phyloP scores from a whole-genome alignment of 2,888 invertebrate genomes.

The Trisateles emortualis region DNA sequence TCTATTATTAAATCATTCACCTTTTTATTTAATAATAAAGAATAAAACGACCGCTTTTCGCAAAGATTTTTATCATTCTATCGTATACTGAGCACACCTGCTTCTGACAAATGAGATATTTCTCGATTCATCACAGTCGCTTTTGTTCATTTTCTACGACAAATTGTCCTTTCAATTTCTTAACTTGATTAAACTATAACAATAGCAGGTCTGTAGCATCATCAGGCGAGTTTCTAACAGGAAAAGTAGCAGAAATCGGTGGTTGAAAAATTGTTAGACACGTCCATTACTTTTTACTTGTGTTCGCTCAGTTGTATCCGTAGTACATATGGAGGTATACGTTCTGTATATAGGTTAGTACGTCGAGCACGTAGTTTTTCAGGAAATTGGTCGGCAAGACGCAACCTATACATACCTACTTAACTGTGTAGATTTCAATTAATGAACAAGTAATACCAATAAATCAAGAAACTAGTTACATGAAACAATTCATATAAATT shows the following conservation, averaged over 20 bases:
- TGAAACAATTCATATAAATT: constrained; percentile 26
- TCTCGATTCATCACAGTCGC: constrained; percentile 32
- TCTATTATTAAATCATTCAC: neutral
- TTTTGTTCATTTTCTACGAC: constrained; percentile 13
- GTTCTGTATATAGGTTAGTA: neutral
- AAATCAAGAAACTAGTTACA: constrained; percentile 16
- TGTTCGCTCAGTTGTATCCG: neutral
- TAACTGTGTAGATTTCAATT: neutral
- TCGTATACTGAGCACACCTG: constrained; percentile 9
- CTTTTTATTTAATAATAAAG: constrained; percentile 4
- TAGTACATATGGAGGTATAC: too few relatives aligned
- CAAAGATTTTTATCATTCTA: constrained; percentile 13
- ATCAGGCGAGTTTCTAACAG: constrained; percentile 1
- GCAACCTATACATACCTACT: neutral
- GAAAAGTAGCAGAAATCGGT: neutral
- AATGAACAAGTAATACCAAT: constrained; percentile 23
- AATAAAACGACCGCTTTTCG: constrained; percentile 14
- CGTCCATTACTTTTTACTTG: constrained; percentile 2
- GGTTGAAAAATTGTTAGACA: neutral
- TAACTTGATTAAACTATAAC: constrained; percentile 11
- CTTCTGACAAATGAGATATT: constrained; percentile 32
- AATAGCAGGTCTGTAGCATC: neutral
- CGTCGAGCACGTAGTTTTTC: neutral
- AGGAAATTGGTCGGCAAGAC: neutral
- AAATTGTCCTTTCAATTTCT: constrained; percentile 11